Conservation (phyloP, 1,140 invertebrate species). For the Ostrea denselamellosa region DNA sequence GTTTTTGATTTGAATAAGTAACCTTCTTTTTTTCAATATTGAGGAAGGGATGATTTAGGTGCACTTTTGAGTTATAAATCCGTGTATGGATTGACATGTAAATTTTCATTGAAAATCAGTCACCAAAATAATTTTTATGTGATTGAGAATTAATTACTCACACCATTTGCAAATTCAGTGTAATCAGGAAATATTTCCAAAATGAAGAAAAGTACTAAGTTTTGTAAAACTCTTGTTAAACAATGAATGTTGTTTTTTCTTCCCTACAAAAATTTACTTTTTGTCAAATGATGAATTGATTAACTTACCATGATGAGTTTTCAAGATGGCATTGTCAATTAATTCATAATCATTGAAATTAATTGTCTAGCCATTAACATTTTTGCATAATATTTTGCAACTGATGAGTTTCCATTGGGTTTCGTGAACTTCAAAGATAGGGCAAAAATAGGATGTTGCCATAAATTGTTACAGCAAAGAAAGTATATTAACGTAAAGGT, state of each 20-base stretch:
- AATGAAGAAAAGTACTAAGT: not conserved
- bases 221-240: not conserved
- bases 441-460: constrained; percentile 20
- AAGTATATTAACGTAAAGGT: constrained; percentile 8
- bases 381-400: constrained; percentile 25
- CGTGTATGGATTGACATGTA: not conserved
- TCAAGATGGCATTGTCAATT: constrained; percentile 18
- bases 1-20: constrained; percentile 20
- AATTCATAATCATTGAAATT: constrained; percentile 33
- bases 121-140: not conserved
- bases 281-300: not conserved
- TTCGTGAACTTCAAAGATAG: constrained; percentile 20
- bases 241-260: not conserved
- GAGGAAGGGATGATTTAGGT: constrained; percentile 1
- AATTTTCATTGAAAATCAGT: not conserved
- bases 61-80: constrained; percentile 13
- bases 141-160: not conserved
- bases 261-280: not conserved
- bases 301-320: not conserved
- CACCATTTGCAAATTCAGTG: not conserved
- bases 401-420: constrained; percentile 3
- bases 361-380: constrained; percentile 31
- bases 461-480: constrained; percentile 10
- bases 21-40: not conserved
- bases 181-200: not conserved